Conservation (phyloP, 2,797 vertebrate species). For the Brotula barbata region DNA sequence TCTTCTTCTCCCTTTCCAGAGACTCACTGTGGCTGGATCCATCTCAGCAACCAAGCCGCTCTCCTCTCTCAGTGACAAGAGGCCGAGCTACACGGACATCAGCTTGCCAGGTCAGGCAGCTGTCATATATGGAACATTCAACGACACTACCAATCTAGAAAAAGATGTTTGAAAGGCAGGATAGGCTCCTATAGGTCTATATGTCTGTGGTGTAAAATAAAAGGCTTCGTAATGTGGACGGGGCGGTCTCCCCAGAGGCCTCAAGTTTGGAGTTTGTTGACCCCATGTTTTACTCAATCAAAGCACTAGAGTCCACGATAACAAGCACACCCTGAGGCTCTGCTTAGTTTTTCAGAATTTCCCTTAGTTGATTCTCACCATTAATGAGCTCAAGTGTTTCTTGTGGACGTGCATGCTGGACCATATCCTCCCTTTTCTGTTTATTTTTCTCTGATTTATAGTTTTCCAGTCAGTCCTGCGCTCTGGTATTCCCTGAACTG, state of each 20-base stretch:
- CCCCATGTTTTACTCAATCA: slow-evolving; percentile 34
- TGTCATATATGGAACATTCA: neutral
- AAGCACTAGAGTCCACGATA: slow-evolving; percentile 40
- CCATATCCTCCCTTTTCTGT: slow-evolving; percentile 37
- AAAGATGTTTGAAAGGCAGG: too few species aligned
- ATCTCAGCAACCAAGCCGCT: slow-evolving; percentile 88
- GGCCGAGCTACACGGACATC: slow-evolving; percentile 90
- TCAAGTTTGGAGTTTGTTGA: slow-evolving; percentile 25
- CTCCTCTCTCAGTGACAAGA: slow-evolving; percentile 88
- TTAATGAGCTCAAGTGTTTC: slow-evolving; percentile 51
- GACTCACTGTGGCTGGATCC: slow-evolving; percentile 89
- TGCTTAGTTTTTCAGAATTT: slow-evolving; percentile 9
- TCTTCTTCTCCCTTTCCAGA: slow-evolving; percentile 77
- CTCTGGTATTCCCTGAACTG: slow-evolving; percentile 48
- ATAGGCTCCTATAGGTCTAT: too few species aligned
- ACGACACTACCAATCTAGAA: neutral
- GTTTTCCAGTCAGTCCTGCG: slow-evolving; percentile 45
- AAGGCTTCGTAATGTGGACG: neutral
- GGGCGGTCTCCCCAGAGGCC: slow-evolving; percentile 23
- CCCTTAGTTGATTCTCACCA: slow-evolving; percentile 41
- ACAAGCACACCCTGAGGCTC: slow-evolving; percentile 36
- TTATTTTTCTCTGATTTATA: slow-evolving; percentile 65
- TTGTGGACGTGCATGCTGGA: slow-evolving; percentile 66
- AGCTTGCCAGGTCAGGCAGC: slow-evolving; percentile 84
- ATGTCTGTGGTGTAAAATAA: neutral